These are phyloP conservation scores for Papilio polytes DNA, from an alignment of 1,140 invertebrate species.

Conservation along the genomic window DNA sequence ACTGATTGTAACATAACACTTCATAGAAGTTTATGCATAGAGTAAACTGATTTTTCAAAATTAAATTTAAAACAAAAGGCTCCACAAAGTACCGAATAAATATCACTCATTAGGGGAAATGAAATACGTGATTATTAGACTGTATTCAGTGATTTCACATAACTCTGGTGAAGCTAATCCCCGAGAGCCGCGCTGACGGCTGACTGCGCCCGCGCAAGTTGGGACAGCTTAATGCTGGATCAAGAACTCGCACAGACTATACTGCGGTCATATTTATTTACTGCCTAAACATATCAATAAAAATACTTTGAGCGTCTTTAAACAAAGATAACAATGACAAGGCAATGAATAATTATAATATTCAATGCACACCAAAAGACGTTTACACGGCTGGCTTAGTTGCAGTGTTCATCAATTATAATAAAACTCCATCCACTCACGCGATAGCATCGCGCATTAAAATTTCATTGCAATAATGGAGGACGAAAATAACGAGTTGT, in stretches of 20 bases:
- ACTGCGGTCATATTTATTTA: background rate
- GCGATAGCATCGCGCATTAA: constrained; percentile 11
- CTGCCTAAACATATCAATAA: background rate
- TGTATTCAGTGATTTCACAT: background rate
- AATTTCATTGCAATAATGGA: constrained; percentile 33
- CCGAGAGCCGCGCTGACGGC: constrained; percentile 13
- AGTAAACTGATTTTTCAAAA: no score
- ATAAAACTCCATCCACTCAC: background rate
- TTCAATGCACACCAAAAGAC: background rate
- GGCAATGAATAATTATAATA: no score
- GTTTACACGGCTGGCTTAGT: background rate
- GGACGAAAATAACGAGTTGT: constrained; percentile 31
- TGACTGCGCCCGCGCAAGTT: constrained; percentile 44
- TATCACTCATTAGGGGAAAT: no score
- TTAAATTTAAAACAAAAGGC: no score
- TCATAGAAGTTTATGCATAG: no score
- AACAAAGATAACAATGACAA: background rate
- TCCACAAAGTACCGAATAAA: no score
- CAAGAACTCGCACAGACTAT: constrained; percentile 34
- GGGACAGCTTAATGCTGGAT: constrained; percentile 46
- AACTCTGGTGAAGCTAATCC: background rate
- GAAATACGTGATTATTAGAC: no score
- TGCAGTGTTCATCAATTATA: background rate
- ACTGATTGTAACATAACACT: no score
- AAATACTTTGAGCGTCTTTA: background rate